Evolutionary conservation across 2,888 invertebrate genomes (phyloP).

Genomic region (Resseliella maxima): DNA sequence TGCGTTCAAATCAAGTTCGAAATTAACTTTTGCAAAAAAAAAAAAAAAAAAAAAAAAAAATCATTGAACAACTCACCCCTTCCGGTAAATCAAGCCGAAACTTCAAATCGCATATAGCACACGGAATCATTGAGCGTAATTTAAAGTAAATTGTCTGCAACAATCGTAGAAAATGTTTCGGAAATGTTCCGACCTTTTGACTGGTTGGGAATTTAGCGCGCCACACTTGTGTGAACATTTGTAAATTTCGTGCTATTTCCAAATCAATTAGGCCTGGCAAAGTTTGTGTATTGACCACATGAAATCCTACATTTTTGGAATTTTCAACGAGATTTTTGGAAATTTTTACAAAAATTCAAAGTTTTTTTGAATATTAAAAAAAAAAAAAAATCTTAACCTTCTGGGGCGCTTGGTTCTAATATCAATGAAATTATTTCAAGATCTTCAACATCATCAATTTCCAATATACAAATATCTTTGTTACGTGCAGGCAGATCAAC

Average conservation of each 20-base stretch:
- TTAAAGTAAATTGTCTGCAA: constrained; percentile 88
- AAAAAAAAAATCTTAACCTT: too few relatives aligned
- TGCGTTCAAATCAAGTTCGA: too few relatives aligned
- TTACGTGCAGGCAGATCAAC: constrained; percentile 79
- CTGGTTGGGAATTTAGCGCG: constrained; percentile 72
- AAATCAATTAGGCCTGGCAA: constrained; percentile 78
- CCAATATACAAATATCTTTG: constrained; percentile 84
- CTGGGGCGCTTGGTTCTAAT: constrained; percentile 79
- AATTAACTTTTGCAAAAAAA: too few relatives aligned
- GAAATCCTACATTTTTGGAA: too few relatives aligned
- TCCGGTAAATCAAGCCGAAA: constrained; percentile 90
- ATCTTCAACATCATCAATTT: constrained; percentile 87
- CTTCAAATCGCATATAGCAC: constrained; percentile 82
- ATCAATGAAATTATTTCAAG: constrained; percentile 79
- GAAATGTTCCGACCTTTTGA: constrained; percentile 70
- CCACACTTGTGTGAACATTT: constrained; percentile 90
- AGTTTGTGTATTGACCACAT: constrained; percentile 81
- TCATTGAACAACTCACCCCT: constrained; percentile 70
- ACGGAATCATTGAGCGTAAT: constrained; percentile 86
- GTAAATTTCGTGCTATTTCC: constrained; percentile 76
- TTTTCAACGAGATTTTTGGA: too few relatives aligned
- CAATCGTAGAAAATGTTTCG: constrained; percentile 71
- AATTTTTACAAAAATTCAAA: too few relatives aligned
- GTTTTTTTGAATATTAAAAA: too few relatives aligned
- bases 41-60: too few relatives aligned